Evolutionary conservation across 1,140 invertebrate species (phyloP).

Genomic region (Berghia stephanieae): DNA sequence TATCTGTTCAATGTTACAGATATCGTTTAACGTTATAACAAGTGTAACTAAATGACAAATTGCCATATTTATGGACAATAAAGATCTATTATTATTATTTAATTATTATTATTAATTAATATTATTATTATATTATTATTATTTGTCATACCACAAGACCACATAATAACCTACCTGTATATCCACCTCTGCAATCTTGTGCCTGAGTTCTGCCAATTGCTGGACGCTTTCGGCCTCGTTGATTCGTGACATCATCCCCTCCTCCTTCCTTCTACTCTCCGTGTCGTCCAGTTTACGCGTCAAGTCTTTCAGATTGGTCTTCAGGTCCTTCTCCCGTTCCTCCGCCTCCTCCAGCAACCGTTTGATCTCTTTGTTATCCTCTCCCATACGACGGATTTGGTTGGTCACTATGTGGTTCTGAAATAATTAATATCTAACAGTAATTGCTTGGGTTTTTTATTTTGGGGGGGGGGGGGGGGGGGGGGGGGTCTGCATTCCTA

Average conservation of each 20-base stretch:
- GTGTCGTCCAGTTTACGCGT: constrained; percentile 87
- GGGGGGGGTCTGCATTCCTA: no score
- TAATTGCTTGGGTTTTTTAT: background rate
- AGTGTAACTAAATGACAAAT: no score
- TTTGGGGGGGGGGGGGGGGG: no score
- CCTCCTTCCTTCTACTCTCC: constrained; percentile 91
- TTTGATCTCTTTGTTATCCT: constrained; percentile 85
- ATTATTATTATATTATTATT: background rate
- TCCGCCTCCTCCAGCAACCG: constrained; percentile 80
- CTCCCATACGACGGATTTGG: constrained; percentile 91
- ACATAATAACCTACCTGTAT: constrained; percentile 54
- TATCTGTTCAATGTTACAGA: no score
- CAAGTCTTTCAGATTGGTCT: constrained; percentile 83
- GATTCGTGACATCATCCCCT: constrained; percentile 92
- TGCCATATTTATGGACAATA: no score
- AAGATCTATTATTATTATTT: no score
- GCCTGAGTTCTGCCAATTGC: constrained; percentile 90
- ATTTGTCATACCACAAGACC: background rate
- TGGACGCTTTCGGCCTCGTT: constrained; percentile 94
- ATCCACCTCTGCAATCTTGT: constrained; percentile 93
- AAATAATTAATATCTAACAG: constrained; percentile 21
- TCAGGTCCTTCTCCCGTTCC: constrained; percentile 79
- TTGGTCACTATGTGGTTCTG: constrained; percentile 94
- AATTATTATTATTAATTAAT: background rate
- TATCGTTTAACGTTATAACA: no score